Base-by-base conservation (phyloP, 1,140 invertebrate genomes). In the Lordiphosa collinella region DNA sequence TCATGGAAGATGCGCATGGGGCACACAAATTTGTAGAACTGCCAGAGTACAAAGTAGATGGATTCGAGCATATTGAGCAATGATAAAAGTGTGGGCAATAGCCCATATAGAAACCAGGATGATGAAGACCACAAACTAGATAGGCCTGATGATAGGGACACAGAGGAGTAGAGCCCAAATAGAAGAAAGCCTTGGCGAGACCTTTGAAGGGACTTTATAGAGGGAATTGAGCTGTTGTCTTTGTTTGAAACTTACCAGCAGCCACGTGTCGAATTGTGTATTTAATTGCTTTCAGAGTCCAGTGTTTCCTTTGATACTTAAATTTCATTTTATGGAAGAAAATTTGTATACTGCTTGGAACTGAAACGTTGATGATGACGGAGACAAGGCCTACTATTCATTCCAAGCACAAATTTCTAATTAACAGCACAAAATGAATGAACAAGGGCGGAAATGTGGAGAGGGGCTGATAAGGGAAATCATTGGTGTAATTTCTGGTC, bases 291-390 rank as follows among this genome's bases (percentile, higher is more conserved):
- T 76, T 65, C 34, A 51, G 25, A n/a, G 49, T 16, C n/a, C 48
- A 60, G 43, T 48, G 50, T 67, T 82, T 67, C 44, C 55, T 80
- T 63, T 80, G 71, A 71, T 82, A 82, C 76, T 82, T 82, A 36
- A 80, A 80, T 76, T 80, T 82, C 75, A 80, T 82, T 59, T 69
- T 51, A 5, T 46, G 14, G 53, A 55, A 43, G 57, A 35, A 25
- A 56, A 47, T 80, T 80, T 61, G 59, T 40, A 59, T 49, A 25
- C 31, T 48, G 52, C 9, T n/a, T 10, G 22, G n/a, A 35, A 12
- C 4, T 4, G 34, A 29, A 29, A 6, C 7, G 7, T 29, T 29
- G 37, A 9, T 11, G 18, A 22, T 29, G 10, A 31, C 6, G 35
- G 32, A 13, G 9, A 29, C 41, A 10, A 5, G 0, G 41, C 41